Conservation (phyloP, 2,888 invertebrate genomes). For the Drosophila macrospina region DNA sequence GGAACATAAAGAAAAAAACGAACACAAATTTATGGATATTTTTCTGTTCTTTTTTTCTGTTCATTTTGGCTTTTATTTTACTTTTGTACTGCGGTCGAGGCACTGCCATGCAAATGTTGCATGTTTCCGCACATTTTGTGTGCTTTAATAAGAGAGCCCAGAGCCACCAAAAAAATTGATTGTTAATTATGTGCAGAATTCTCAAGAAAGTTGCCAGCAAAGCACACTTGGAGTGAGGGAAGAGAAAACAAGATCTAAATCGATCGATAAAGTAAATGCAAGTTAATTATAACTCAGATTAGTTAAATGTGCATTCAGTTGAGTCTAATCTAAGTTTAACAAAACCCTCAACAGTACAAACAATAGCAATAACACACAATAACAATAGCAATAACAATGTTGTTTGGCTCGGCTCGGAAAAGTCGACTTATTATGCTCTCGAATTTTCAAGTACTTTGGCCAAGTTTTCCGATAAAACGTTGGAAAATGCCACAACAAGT, state of each 20-base stretch:
- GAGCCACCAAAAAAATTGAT: slow-evolving; percentile 1
- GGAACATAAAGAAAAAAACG: slow-evolving; percentile 10
- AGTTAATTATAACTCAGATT: slow-evolving; percentile 10
- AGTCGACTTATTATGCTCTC: slow-evolving; percentile 52
- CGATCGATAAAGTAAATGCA: slow-evolving; percentile 11
- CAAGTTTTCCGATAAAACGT: slow-evolving; percentile 68
- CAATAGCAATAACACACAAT: slow-evolving; percentile 11
- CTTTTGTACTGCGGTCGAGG: slow-evolving; percentile 11
- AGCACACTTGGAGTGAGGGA: neutral
- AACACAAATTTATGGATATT: slow-evolving; percentile 47
- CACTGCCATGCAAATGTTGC: slow-evolving; percentile 38
- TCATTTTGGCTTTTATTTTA: neutral
- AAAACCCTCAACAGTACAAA: neutral
- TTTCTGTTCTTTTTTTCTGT: too few species aligned
- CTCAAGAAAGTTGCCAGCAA: slow-evolving; percentile 1
- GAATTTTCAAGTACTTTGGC: slow-evolving; percentile 62
- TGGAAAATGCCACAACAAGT: slow-evolving; percentile 51
- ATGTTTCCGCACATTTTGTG: slow-evolving; percentile 24
- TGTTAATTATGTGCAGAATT: slow-evolving; percentile 12
- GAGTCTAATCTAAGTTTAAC: slow-evolving; percentile 18
- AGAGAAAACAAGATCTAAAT: neutral
- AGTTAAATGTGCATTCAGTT: slow-evolving; percentile 9
- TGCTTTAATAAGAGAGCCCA: slow-evolving; percentile 24
- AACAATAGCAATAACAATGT: slow-evolving; percentile 12
- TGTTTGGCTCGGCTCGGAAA: slow-evolving; percentile 9